phyloP scores from a whole-genome alignment of 2,797 vertebrate genomes.

The Thaleichthys pacificus region DNA sequence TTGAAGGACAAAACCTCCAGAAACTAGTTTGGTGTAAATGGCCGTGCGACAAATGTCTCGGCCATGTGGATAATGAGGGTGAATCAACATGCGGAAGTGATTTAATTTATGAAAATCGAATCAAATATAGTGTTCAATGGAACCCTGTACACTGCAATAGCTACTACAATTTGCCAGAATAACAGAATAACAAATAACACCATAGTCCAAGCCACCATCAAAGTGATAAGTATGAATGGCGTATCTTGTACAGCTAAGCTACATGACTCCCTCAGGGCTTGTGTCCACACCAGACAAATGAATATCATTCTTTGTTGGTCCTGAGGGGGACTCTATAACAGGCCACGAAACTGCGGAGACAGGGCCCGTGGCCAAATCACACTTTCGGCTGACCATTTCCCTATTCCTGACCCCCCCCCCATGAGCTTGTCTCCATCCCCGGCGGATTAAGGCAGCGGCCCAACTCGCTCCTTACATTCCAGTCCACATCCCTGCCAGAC shows the following conservation, averaged over 20 bases:
- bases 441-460: constrained; percentile 45
- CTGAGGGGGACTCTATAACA: background rate
- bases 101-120: too few species aligned
- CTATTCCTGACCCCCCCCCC: constrained; percentile 22
- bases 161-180: too few species aligned
- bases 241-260: too few species aligned
- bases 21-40: constrained; percentile 26
- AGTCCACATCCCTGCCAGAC: constrained; percentile 43
- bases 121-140: too few species aligned
- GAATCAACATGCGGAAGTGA: constrained; percentile 3
- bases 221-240: too few species aligned
- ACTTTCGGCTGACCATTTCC: constrained; percentile 16
- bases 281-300: background rate
- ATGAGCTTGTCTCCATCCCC: constrained; percentile 17
- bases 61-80: constrained; percentile 12
- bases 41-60: constrained; percentile 11
- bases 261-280: too few species aligned
- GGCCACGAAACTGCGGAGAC: constrained; percentile 1
- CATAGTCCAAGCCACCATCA: background rate
- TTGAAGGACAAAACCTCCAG: constrained; percentile 16
- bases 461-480: constrained; percentile 57
- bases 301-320: background rate
- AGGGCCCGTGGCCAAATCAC: background rate
- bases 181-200: background rate
- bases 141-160: too few species aligned